Conservation (phyloP, 2,797 vertebrate genomes). For the Paramormyrops hopkinsi region DNA sequence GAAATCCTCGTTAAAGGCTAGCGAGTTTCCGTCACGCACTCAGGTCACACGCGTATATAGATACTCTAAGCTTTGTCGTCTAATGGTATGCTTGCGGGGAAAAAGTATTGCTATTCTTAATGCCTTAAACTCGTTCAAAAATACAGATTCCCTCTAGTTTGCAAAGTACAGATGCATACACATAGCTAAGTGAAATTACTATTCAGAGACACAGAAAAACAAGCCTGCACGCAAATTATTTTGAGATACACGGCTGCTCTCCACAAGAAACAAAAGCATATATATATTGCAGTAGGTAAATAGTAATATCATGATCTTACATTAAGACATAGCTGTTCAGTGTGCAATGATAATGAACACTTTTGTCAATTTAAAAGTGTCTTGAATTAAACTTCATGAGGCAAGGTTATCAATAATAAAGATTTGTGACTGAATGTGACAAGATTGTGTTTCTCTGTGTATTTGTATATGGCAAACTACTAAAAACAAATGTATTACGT, state of each 20-base stretch:
- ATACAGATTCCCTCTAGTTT: not conserved
- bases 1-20: not conserved
- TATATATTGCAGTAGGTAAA: not conserved
- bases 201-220: not conserved
- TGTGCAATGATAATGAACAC: not conserved
- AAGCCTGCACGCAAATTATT: not conserved
- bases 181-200: not conserved
- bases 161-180: not conserved
- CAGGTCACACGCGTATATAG: not conserved
- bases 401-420: conserved; percentile 54
- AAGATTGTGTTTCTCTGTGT: conserved; percentile 38
- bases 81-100: not conserved
- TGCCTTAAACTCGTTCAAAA: not conserved
- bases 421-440: conserved; percentile 36
- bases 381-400: conserved; percentile 34
- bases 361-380: conserved; percentile 32
- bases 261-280: not conserved
- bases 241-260: not conserved
- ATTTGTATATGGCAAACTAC: conserved; percentile 16
- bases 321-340: not conserved
- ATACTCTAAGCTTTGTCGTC: not conserved
- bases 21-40: not conserved
- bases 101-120: not conserved
- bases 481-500: not conserved
- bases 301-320: not conserved